phyloP scores from a whole-genome alignment of 2,888 invertebrate genomes.

The Alviniconcha strummeri region DNA sequence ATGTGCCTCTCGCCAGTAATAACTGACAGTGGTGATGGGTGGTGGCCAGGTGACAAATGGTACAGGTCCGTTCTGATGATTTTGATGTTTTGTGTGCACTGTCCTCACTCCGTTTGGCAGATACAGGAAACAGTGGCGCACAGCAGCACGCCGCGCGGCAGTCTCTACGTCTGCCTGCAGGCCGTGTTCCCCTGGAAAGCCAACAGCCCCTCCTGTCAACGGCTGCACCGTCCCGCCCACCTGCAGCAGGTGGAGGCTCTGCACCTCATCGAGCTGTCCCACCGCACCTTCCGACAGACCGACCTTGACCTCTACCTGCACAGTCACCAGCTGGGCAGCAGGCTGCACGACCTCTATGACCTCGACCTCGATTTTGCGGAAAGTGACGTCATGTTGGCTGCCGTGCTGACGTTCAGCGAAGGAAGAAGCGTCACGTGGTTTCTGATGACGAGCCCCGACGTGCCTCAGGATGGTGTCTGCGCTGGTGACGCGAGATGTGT shows the following conservation, averaged over 20 bases:
- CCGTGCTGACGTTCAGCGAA: conserved; percentile 4
- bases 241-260: not conserved
- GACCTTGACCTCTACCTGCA: not conserved
- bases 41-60: too few species aligned
- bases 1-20: too few species aligned
- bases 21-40: too few species aligned
- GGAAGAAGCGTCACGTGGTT: conserved; percentile 12
- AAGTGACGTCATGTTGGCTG: conserved; percentile 10
- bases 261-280: conserved; percentile 16
- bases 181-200: not conserved
- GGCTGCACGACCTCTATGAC: conserved; percentile 14
- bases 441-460: not conserved
- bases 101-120: not conserved
- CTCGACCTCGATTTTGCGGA: conserved; percentile 16
- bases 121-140: not conserved
- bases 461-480: not conserved
- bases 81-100: too few species aligned
- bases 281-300: not conserved
- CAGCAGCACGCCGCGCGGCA: not conserved
- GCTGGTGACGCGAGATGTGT: not conserved
- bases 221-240: not conserved
- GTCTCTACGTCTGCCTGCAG: conserved; percentile 8
- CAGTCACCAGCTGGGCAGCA: not conserved
- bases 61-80: too few species aligned
- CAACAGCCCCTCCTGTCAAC: not conserved